Evolutionary conservation across 1,140 invertebrate genomes (phyloP), one percentile per base, ranked within the genome.

Genomic region (Mya arenaria): DNA sequence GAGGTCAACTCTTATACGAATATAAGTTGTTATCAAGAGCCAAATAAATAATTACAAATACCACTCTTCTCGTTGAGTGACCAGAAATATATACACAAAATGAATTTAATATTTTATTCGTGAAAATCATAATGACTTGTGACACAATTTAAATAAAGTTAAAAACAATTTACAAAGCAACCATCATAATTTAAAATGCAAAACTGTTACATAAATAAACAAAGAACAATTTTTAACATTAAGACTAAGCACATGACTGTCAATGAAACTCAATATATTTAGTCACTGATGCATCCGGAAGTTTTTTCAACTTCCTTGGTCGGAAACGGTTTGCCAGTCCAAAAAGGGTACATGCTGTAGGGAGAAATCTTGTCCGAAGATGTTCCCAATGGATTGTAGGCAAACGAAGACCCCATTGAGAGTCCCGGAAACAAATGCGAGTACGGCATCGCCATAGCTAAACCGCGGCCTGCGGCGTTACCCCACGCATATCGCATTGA

Each of bases 291-390:
- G 48, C 79, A 82, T 15, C 79, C 79, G 13, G 79, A 65, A 28
- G 79, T 17, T 25, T 82, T 82, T 55, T 82, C 79, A 17, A 52
- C 71, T 10, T 82, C 79, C 37, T 82, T 82, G 4, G 17, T 72
- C 28, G 60, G 15, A 36, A 82, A 82, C 4, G 79, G 58, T 62
- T 71, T 69, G 23, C 66, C 69, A 8, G 79, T 41, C 79, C 79
- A 82, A 36, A 82, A 82, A 23, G 79, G 79, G 25, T 73, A 73
- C 69, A 82, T 72, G 56, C 79, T 82, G 69, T 82, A 82, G 15
- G 79, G 62, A 15, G 79, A 82, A 4, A 82, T 6, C 52, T 74
- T 82, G 41, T 82, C 71, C 8, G 37, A 56, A 25, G 55, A 28
- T 6, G 55, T n/a, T n/a, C 39, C 58, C 17, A 82, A 10, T 30